Conservation (phyloP, 2,113 vertebrate genomes). For the Corydoras sp. region DNA sequence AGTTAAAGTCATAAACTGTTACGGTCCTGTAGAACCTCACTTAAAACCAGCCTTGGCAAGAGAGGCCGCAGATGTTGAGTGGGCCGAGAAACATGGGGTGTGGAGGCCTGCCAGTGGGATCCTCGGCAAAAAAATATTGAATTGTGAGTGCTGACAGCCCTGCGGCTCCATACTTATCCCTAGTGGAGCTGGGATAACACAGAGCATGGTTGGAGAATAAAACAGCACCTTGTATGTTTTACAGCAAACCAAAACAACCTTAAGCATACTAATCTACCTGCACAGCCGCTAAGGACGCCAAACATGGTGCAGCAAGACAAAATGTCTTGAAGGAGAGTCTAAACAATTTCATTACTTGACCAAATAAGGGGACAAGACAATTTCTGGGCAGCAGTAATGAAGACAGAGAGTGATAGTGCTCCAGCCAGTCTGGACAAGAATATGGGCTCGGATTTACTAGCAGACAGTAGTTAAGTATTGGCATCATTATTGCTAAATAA, state of each 20-base stretch:
- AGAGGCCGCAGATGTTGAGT: slow-evolving; percentile 6
- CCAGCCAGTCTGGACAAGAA: slow-evolving; percentile 1
- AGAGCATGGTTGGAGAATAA: not conserved
- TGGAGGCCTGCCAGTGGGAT: slow-evolving; percentile 5
- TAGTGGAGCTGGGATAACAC: not conserved
- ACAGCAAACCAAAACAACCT: slow-evolving; percentile 23
- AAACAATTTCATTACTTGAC: slow-evolving; percentile 31
- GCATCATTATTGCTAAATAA: not conserved
- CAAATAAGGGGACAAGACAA: slow-evolving; percentile 43
- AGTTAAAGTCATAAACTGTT: no score
- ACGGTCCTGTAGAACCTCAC: not conserved
- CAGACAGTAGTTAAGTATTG: no score
- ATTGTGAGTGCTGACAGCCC: slow-evolving; percentile 14
- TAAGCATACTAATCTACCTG: slow-evolving; percentile 16
- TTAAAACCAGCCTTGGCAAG: slow-evolving; percentile 6
- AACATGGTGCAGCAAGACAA: slow-evolving; percentile 26
- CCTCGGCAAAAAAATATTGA: not conserved
- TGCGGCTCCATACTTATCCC: not conserved
- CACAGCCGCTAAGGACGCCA: slow-evolving; percentile 12
- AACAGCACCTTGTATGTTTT: not conserved
- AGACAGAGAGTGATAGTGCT: not conserved
- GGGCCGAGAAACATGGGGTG: not conserved
- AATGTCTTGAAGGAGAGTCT: slow-evolving; percentile 23
- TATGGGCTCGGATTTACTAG: not conserved
- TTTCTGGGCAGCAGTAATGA: slow-evolving; percentile 5